Conservation (phyloP, 2,113 vertebrate genomes). For the Myocastor coypus region DNA sequence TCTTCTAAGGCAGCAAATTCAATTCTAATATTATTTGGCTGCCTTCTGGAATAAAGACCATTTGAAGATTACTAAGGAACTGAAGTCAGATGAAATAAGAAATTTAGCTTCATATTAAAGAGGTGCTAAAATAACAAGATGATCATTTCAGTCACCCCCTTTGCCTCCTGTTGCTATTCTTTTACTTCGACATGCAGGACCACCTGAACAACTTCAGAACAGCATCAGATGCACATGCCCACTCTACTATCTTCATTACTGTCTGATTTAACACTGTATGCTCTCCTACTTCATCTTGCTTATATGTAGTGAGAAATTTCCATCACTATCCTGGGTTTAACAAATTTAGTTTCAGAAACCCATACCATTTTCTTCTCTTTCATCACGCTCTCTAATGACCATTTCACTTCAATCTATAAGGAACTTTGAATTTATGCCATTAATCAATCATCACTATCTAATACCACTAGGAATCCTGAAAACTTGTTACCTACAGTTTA, state of each 20-base stretch:
- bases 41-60: neutral
- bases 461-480: constrained; percentile 48
- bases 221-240: neutral
- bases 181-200: constrained; percentile 31
- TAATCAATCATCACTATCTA: constrained; percentile 61
- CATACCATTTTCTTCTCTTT: constrained; percentile 58
- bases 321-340: neutral
- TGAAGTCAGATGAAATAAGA: constrained; percentile 47
- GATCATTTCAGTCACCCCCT: neutral
- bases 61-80: constrained; percentile 20
- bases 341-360: constrained; percentile 23
- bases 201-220: neutral
- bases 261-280: neutral
- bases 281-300: neutral
- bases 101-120: neutral
- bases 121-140: neutral
- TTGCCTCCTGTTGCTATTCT: neutral
- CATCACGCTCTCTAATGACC: constrained; percentile 23
- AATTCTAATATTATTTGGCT: constrained; percentile 12
- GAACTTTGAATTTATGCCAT: constrained; percentile 40
- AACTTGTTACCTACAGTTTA: constrained; percentile 36
- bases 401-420: constrained; percentile 4
- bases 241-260: neutral
- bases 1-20: constrained; percentile 34
- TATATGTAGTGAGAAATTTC: neutral